Conservation (phyloP, 2,797 vertebrate genomes). For the Tapirus indicus region DNA sequence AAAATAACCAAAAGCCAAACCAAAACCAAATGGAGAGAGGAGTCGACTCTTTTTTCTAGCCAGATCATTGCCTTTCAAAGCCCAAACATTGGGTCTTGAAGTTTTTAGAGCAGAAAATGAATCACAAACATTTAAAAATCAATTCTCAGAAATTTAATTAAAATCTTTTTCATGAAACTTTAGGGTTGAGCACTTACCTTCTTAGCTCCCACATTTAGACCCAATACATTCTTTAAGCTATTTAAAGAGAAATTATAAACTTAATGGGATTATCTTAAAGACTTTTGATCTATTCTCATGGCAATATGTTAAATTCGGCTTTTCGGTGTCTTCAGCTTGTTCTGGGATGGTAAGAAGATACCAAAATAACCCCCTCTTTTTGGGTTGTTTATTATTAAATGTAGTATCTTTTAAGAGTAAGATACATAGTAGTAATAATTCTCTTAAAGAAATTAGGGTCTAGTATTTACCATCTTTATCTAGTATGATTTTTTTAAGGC, state of each 20-base stretch:
- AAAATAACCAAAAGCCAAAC: slow-evolving; percentile 76
- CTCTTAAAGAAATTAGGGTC: neutral
- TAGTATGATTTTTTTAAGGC: neutral
- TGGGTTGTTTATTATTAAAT: slow-evolving; percentile 19
- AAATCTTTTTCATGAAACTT: slow-evolving; percentile 69
- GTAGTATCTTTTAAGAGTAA: slow-evolving; percentile 11
- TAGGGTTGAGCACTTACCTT: slow-evolving; percentile 62
- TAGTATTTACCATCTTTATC: neutral
- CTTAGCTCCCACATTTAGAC: neutral
- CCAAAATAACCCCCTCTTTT: neutral
- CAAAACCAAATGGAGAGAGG: slow-evolving; percentile 77
- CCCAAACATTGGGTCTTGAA: slow-evolving; percentile 60
- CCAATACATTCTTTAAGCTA: slow-evolving; percentile 19
- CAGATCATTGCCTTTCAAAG: slow-evolving; percentile 80
- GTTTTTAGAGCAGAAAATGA: slow-evolving; percentile 83
- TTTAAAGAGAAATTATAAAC: slow-evolving; percentile 63
- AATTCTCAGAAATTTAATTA: slow-evolving; percentile 75
- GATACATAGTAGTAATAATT: neutral
- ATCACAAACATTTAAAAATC: slow-evolving; percentile 77
- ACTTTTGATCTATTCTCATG: slow-evolving; percentile 13
- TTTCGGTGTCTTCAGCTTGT: neutral
- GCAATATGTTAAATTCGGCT: neutral
- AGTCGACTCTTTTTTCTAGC: slow-evolving; percentile 67
- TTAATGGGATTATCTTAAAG: slow-evolving; percentile 57
- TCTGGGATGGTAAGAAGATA: slow-evolving; percentile 8